phyloP scores from a whole-genome alignment of 2,113 vertebrate genomes.

The Stegostoma tigrinum region DNA sequence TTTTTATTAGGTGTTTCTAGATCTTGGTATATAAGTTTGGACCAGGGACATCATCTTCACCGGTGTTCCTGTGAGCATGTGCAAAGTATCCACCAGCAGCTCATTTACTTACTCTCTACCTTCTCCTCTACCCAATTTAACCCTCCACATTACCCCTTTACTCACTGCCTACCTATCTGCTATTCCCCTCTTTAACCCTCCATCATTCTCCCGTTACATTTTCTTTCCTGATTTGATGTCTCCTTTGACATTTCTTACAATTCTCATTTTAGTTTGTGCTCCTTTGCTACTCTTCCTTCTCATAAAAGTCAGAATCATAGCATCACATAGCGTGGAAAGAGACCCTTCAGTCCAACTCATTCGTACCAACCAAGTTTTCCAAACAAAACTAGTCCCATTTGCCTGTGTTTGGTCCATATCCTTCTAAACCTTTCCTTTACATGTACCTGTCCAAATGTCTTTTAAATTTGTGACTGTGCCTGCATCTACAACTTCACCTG shows the following conservation, averaged over 20 bases:
- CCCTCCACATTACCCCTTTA: background rate
- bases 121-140: too few species aligned
- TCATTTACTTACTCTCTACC: background rate
- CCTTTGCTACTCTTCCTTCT: background rate
- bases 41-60: background rate
- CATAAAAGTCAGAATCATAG: background rate
- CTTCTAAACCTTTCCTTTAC: too few species aligned
- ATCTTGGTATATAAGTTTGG: background rate
- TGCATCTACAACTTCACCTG: too few species aligned
- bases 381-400: too few species aligned
- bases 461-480: too few species aligned
- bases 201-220: background rate
- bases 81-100: background rate
- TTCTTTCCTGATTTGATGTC: background rate
- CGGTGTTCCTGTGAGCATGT: too few species aligned
- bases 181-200: background rate
- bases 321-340: too few species aligned
- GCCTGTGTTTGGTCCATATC: too few species aligned
- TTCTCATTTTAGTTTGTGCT: background rate
- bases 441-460: too few species aligned
- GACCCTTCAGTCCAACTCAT: too few species aligned
- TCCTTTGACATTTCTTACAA: background rate
- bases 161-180: background rate
- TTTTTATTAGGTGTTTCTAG: background rate
- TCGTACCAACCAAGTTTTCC: too few species aligned